These are phyloP conservation scores for Himalopsyche japonica DNA, from an alignment of 2,888 invertebrate species.

Conservation along the genomic window DNA sequence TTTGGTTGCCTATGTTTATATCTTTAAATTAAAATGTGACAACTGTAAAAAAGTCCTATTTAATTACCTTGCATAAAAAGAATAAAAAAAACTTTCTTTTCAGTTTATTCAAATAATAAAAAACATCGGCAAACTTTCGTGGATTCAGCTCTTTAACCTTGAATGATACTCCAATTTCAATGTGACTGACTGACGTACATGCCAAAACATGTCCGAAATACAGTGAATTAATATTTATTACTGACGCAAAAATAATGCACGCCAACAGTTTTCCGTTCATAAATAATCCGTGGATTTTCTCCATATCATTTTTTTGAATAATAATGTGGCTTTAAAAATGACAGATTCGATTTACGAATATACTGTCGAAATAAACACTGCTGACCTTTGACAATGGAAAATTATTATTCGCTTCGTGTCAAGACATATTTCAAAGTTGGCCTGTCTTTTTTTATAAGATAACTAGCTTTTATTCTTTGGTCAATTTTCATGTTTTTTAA, in stretches of 20 bases:
- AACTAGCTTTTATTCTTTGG: too few species aligned
- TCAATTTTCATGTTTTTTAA: too few species aligned
- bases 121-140: too few species aligned
- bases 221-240: not conserved
- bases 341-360: not conserved
- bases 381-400: not conserved
- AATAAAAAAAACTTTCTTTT: too few species aligned
- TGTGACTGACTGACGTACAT: not conserved
- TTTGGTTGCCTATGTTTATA: too few species aligned
- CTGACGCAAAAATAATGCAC: not conserved
- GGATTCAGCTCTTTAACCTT: too few species aligned
- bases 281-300: not conserved
- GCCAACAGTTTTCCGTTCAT: not conserved
- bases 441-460: not conserved
- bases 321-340: not conserved
- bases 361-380: not conserved
- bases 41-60: too few species aligned
- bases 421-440: not conserved
- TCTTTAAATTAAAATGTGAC: too few species aligned
- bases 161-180: not conserved
- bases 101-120: too few species aligned
- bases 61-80: too few species aligned
- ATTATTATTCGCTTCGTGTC: not conserved
- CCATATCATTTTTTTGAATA: not conserved
- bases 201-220: not conserved